phyloP scores from a whole-genome alignment of 2,113 vertebrate species.

The Herpailurus yagouaroundi region DNA sequence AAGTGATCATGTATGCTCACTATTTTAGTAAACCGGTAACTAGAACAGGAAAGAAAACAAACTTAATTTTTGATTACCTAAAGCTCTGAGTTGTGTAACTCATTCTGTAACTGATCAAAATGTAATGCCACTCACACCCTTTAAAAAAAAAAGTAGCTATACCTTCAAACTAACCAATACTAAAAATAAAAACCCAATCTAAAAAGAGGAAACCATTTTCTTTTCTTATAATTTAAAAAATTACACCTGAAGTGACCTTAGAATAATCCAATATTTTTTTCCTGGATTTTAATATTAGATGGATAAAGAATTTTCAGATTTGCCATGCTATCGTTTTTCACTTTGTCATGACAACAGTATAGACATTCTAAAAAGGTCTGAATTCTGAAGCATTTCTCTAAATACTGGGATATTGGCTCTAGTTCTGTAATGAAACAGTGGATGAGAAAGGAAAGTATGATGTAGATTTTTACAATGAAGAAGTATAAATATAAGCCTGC shows the following conservation, averaged over 20 bases:
- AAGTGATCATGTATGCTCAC: constrained; percentile 82
- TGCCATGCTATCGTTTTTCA: background rate
- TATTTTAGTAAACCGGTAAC: constrained; percentile 83
- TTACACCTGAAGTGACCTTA: constrained; percentile 51
- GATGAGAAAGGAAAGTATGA: background rate
- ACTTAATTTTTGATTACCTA: constrained; percentile 82
- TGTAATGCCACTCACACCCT: constrained; percentile 54
- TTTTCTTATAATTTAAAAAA: constrained; percentile 50
- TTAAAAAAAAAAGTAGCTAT: constrained; percentile 60
- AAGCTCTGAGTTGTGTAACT: constrained; percentile 70
- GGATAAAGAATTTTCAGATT: constrained; percentile 49
- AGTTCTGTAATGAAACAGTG: background rate
- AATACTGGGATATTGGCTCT: background rate
- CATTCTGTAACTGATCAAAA: constrained; percentile 72
- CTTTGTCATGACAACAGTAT: background rate
- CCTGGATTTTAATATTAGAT: constrained; percentile 22
- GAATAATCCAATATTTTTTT: background rate
- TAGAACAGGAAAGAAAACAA: constrained; percentile 83
- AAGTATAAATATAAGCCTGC: background rate
- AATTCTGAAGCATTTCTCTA: constrained; percentile 32
- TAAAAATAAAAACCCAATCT: constrained; percentile 63
- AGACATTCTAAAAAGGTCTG: background rate
- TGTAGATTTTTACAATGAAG: constrained; percentile 4
- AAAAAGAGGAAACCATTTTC: constrained; percentile 57
- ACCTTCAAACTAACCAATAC: constrained; percentile 57